Base-by-base conservation (phyloP, 2,113 vertebrate species). In the Phalacrocorax carbo region DNA sequence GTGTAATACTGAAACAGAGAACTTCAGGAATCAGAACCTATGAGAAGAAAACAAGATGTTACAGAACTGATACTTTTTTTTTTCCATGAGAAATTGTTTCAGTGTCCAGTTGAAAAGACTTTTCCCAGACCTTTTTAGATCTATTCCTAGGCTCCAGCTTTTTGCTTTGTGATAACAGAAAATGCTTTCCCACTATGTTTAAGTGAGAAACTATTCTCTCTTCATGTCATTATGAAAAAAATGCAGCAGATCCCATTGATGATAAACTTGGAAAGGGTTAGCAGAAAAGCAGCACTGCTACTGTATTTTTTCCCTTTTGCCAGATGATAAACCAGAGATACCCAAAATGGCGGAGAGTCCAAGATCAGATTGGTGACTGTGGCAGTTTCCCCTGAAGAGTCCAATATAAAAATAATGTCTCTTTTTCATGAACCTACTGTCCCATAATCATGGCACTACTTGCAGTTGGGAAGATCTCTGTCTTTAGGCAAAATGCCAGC, bases 211-310 rank as follows among this genome's bases (percentile, higher is more conserved):
- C 22, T 71, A 64, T 70, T 88, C 75, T 82, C 49, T 92, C 69
- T 82, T 93, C 38, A 52, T 61, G 38, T 84, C 48, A 82, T 79
- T 70, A 90, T 49, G 76, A 88, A 85, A 95, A 95, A 97, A 80
- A 22, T 55, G 48, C 23, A 86, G 64, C n/a, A 93, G 93, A 89
- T 48, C 64, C 51, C 65, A 91, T 48, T 82, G 64, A 93, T 62
- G 79, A 82, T 93, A 94, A 87, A 97, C 58, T 92, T 93, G 68
- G 96, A 95, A 93, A 81, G 16, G 6, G 32, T 69, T 73, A 93
- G 68, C 61, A 91, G 66, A 78, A 87, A 87, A 94, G 51, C 13
- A 92, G 46, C 27, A n/a, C 26, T 87, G 34, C 29, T 58, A 51
- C 25, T 61, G 44, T 75, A 86, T 90, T 91, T 79, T 71, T 75